phyloP scores from a whole-genome alignment of 1,140 invertebrate species.

The Papilio dardanus region DNA sequence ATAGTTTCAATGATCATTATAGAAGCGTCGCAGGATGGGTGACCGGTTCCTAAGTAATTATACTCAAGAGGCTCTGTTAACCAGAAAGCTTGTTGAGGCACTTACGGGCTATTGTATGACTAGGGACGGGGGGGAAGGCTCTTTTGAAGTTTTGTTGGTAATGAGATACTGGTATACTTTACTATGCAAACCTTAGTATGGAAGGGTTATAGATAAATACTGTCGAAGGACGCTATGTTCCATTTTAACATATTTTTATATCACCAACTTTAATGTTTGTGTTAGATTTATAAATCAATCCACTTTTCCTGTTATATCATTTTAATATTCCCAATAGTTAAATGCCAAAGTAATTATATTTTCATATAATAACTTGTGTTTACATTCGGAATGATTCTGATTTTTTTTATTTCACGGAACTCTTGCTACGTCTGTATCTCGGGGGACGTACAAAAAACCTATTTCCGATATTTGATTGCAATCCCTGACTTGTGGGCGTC shows the following conservation, averaged over 20 bases:
- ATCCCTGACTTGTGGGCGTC: background rate
- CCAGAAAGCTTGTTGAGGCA: conserved; percentile 18
- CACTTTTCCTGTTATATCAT: background rate
- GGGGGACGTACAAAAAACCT: conserved; percentile 4
- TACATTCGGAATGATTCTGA: conserved; percentile 11
- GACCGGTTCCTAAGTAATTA: conserved; percentile 22
- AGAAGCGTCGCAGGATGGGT: conserved; percentile 7
- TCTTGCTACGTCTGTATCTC: background rate
- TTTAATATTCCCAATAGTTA: background rate
- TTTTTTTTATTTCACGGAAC: conserved; percentile 1
- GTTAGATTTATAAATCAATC: too few species aligned
- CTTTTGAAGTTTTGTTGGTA: conserved; percentile 13
- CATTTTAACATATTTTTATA: background rate
- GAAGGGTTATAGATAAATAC: background rate
- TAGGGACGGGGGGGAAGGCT: background rate
- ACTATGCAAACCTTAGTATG: background rate
- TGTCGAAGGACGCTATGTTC: background rate
- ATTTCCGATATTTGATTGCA: conserved; percentile 12
- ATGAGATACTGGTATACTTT: background rate
- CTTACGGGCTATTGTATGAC: conserved; percentile 26
- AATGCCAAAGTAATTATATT: conserved; percentile 8
- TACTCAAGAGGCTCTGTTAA: conserved; percentile 9
- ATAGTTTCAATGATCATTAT: conserved; percentile 19
- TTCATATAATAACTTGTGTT: background rate
- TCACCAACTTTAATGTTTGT: background rate